Base-by-base conservation (phyloP, 2,888 invertebrate species). In the Corbicula japonica region DNA sequence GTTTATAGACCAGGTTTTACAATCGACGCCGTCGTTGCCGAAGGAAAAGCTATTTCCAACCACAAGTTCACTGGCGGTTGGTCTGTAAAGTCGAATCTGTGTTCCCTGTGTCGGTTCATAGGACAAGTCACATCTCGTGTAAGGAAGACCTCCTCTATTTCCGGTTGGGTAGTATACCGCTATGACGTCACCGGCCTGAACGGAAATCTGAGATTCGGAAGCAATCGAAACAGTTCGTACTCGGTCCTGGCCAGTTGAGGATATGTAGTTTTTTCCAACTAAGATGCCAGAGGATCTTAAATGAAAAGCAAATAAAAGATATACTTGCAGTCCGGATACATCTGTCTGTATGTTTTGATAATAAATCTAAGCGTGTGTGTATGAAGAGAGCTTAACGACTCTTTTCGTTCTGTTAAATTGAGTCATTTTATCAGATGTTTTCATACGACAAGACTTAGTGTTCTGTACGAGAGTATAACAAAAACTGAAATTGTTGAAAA, bases 1-100 rank as follows among this genome's bases (percentile, higher is more conserved):
- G 23, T 69, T 69, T 18, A 69, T n/a, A 23, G 69, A 69, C 58
- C 46, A 60, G 2, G 69, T 69, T 44, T 60, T 69, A 56, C 69
- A 69, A n/a, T 30, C 18, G 21, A 21, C 23, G 4, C 28, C 18
- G 28, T 41, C 58, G 5, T 23, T 3, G 6, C 0, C 1, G 32
- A 69, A 69, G 1, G 34, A 23, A 18, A 48, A 48, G 0, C 5
- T 28, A n/a, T 21, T 44, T 6, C 69, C 60, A 5, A 15, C 30
- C 8, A 41, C 32, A 2, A 60, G 21, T 0, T 58, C n/a, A 1
- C 4, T 10, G 2, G 21, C 18, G 21, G 28, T 12, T 8, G 26
- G 15, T 23, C 46, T 23, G n/a, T n/a, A n/a, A n/a, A n/a, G n/a
- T 3, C 12, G 21, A 10, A 46, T 21, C 58, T 69, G 69, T 30